A percentile compares a stretch with the other conserved stretches of the same genome.
These are phyloP conservation scores for Nothocercus julius DNA, from an alignment of 2,113 vertebrate genomes.

Conservation along the genomic window DNA sequence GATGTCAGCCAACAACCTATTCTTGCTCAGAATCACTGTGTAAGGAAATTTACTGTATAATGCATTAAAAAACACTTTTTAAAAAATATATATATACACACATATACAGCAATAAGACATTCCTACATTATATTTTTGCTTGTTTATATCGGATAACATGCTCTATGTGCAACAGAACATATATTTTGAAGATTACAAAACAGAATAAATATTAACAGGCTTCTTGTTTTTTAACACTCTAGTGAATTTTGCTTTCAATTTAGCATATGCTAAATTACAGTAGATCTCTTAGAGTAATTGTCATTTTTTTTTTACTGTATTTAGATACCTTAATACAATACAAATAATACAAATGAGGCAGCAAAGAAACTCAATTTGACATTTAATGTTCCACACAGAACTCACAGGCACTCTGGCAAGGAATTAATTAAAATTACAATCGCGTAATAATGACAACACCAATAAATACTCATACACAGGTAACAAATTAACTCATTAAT, in stretches of 20 bases:
- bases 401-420: background rate
- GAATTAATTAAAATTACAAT: constrained; percentile 61
- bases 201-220: background rate
- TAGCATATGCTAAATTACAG: background rate
- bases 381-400: constrained; percentile 35
- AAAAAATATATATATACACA: background rate
- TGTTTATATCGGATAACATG: background rate
- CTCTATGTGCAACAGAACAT: background rate
- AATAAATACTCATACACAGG: constrained; percentile 50
- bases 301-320: background rate
- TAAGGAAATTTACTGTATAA: background rate
- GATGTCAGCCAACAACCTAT: background rate
- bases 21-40: background rate
- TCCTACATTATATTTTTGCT: background rate
- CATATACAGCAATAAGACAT: background rate
- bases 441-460: constrained; percentile 20
- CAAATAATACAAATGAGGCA: constrained; percentile 26
- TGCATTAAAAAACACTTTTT: background rate
- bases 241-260: background rate
- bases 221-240: background rate
- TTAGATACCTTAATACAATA: constrained; percentile 2
- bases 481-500: constrained; percentile 65
- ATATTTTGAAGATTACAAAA: background rate
- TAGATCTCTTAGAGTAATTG: background rate
- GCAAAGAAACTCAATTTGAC: constrained; percentile 53